phyloP scores from a whole-genome alignment of 2,888 invertebrate genomes.

The Pseudanteris insignis region DNA sequence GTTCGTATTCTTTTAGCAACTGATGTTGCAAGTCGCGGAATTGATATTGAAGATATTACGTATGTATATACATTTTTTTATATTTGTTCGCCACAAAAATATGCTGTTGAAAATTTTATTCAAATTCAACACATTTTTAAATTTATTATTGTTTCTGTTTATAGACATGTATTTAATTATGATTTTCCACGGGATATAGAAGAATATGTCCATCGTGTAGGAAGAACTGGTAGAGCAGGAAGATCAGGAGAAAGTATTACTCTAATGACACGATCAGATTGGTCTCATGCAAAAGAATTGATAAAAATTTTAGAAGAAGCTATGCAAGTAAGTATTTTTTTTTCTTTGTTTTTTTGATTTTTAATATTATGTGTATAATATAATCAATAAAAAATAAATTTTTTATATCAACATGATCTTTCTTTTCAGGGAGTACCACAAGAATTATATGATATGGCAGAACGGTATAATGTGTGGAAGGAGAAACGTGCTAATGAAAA shows the following conservation, averaged over 20 bases:
- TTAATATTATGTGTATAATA: not conserved
- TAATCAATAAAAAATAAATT: not conserved
- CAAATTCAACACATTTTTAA: too few relatives aligned
- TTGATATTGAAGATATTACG: slow-evolving; percentile 90
- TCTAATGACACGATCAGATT: slow-evolving; percentile 82
- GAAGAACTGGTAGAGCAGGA: slow-evolving; percentile 93
- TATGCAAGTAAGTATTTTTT: slow-evolving; percentile 72
- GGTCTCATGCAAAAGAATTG: slow-evolving; percentile 82
- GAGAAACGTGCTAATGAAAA: slow-evolving; percentile 71
- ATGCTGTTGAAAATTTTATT: too few relatives aligned
- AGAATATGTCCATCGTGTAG: slow-evolving; percentile 96
- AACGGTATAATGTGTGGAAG: slow-evolving; percentile 77
- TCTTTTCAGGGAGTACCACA: slow-evolving; percentile 76
- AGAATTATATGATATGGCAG: slow-evolving; percentile 79
- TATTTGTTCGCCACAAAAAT: too few relatives aligned
- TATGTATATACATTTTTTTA: slow-evolving; percentile 55
- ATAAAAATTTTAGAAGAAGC: slow-evolving; percentile 90
- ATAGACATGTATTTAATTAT: slow-evolving; percentile 85
- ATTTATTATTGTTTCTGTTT: too few relatives aligned
- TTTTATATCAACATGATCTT: too few relatives aligned
- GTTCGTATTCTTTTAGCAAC: slow-evolving; percentile 90
- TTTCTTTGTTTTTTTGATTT: too few relatives aligned
- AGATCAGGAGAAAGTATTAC: slow-evolving; percentile 84
- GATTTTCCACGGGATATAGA: slow-evolving; percentile 95
- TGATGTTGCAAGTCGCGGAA: slow-evolving; percentile 93